Percentiles rank a stretch among this genome's conserved stretches.
These are phyloP conservation scores for Axea sp. DNA, from an alignment of 2,888 invertebrate species.

Conservation along the genomic window DNA sequence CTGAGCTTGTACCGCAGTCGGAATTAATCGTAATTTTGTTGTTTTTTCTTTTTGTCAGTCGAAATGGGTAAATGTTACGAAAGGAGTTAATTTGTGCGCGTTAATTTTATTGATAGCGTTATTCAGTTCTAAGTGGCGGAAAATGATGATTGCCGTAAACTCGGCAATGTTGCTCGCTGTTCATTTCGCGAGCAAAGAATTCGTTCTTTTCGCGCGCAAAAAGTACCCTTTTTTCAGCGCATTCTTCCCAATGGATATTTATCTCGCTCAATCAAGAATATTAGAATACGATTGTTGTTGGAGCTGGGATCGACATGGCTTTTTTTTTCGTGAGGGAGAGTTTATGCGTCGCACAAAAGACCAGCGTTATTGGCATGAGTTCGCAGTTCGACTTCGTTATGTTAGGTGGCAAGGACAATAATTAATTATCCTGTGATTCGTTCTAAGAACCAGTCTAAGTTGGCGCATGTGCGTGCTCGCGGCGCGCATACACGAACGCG, in stretches of 20 bases:
- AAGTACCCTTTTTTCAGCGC: slow-evolving; percentile 3
- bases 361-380: slow-evolving; percentile 58
- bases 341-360: slow-evolving; percentile 45
- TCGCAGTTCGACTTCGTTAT: slow-evolving; percentile 70
- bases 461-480: slow-evolving; percentile 61
- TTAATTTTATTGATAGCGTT: no score
- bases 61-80: no score
- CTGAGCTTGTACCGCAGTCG: no score
- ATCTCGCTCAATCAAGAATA: slow-evolving; percentile 39
- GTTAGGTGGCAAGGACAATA: slow-evolving; percentile 74
- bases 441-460: slow-evolving; percentile 78
- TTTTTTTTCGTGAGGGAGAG: slow-evolving; percentile 35
- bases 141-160: no score
- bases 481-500: slow-evolving; percentile 36
- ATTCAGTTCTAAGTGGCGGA: no score
- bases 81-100: no score
- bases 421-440: slow-evolving; percentile 78
- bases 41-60: no score
- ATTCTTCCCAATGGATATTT: slow-evolving; percentile 16
- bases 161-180: no score
- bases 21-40: no score
- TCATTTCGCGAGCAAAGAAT: no score
- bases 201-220: no score
- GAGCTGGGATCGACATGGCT: slow-evolving; percentile 46
- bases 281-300: slow-evolving; percentile 48